Evolutionary conservation across 2,888 invertebrate genomes (phyloP).

Genomic region (Sarcophaga caerulescens): DNA sequence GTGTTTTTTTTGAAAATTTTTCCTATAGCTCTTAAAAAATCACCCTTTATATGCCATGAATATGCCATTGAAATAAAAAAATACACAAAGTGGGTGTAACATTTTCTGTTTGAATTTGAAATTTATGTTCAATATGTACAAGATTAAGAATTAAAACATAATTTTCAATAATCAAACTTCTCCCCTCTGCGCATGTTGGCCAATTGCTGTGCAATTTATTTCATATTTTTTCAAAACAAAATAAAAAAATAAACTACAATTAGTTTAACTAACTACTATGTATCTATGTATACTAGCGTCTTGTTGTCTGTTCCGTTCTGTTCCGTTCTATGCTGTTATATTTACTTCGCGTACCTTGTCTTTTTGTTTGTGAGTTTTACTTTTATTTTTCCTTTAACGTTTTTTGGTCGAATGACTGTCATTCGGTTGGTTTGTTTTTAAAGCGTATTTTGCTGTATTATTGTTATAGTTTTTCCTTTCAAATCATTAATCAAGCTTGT

Average conservation of each 20-base stretch:
- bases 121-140: slow-evolving; percentile 10
- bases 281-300: slow-evolving; percentile 36
- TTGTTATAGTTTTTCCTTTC: too few species aligned
- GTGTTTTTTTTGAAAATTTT: too few species aligned
- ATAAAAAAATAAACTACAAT: background rate
- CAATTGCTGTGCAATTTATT: too few species aligned
- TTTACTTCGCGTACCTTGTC: background rate
- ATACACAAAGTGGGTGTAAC: slow-evolving; percentile 29
- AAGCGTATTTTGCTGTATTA: too few species aligned
- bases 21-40: too few species aligned
- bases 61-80: background rate
- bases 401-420: background rate
- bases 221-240: too few species aligned
- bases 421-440: background rate
- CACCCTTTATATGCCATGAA: background rate
- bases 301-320: slow-evolving; percentile 34
- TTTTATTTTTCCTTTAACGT: too few species aligned
- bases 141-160: slow-evolving; percentile 23
- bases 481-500: too few species aligned
- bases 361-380: background rate
- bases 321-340: background rate
- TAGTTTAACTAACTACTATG: slow-evolving; percentile 37
- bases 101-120: background rate
- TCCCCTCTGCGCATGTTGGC: background rate
- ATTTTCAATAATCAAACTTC: background rate